Percentiles rank a stretch among this genome's conserved stretches.
Conservation (phyloP, 37 sponge, comb jelly and placozoan genomes). For the Spongilla lacustris region DNA sequence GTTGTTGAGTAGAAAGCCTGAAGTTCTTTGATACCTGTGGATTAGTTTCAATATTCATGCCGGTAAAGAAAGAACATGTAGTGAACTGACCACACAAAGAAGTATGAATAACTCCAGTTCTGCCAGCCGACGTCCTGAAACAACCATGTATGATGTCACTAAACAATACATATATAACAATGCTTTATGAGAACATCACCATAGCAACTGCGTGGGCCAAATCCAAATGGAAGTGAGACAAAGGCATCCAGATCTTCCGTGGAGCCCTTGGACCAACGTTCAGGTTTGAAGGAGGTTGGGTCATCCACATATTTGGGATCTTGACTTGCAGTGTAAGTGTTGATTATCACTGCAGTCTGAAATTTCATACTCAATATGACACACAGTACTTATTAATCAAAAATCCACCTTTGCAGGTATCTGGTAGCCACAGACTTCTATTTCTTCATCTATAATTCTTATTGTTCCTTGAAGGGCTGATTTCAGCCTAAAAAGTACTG, state of each 20-base stretch:
- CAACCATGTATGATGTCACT: neutral
- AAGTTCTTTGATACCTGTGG: no score
- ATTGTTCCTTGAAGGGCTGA: neutral
- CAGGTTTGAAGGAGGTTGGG: conserved; percentile 39
- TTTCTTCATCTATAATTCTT: conserved; percentile 4
- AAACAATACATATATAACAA: neutral
- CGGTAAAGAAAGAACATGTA: no score
- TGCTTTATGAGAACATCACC: conserved; percentile 7
- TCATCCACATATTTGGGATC: conserved; percentile 19
- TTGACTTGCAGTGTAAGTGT: conserved; percentile 1
- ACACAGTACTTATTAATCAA: neutral
- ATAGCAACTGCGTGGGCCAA: conserved; percentile 52
- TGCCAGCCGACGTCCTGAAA: neutral
- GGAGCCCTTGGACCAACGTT: conserved; percentile 33
- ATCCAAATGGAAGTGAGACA: conserved; percentile 43
- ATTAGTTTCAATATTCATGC: no score
- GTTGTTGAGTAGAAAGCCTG: no score
- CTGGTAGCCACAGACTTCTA: conserved; percentile 21
- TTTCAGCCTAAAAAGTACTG: neutral
- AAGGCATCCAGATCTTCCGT: conserved; percentile 9
- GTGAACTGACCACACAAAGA: neutral
- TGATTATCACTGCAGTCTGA: neutral
- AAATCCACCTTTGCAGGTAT: conserved; percentile 30
- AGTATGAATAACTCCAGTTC: neutral
- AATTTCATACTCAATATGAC: neutral